A percentile compares a stretch with the other conserved stretches of the same genome.
Evolutionary conservation across 2,888 invertebrate species (phyloP).

Genomic region (Tridacna gigas): DNA sequence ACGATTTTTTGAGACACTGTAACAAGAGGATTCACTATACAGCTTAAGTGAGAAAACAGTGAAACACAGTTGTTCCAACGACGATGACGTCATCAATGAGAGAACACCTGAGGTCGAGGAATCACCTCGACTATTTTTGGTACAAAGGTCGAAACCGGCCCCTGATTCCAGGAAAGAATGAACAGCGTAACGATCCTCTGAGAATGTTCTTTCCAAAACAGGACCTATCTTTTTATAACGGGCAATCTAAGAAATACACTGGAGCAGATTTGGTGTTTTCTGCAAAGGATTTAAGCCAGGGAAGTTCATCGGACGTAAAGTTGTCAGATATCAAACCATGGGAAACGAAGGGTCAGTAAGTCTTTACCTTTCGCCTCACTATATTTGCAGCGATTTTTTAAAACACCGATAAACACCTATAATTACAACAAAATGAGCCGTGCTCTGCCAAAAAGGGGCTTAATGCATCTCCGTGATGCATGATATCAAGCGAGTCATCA

Average conservation of each 20-base stretch:
- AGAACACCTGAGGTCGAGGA: neutral
- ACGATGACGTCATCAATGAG: conserved; percentile 19
- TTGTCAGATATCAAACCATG: no score
- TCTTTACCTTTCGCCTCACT: no score
- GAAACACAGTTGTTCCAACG: neutral
- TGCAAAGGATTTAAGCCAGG: no score
- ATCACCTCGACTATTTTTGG: conserved; percentile 16
- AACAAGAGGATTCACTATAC: neutral
- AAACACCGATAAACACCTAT: no score
- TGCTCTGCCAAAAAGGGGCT: no score
- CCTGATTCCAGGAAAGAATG: conserved; percentile 8
- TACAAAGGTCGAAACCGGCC: conserved; percentile 11
- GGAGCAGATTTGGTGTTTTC: no score
- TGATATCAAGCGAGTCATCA: no score
- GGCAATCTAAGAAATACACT: neutral
- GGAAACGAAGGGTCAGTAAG: no score
- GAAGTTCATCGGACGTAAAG: no score
- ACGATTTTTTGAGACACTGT: neutral
- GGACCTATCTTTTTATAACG: neutral
- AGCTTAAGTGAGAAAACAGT: neutral
- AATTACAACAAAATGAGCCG: no score
- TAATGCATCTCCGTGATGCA: no score
- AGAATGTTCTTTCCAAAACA: neutral
- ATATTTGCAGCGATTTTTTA: no score
- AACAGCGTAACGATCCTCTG: neutral